Conservation (phyloP, 2,113 vertebrate species). For the Thalassoma bifasciatum region DNA sequence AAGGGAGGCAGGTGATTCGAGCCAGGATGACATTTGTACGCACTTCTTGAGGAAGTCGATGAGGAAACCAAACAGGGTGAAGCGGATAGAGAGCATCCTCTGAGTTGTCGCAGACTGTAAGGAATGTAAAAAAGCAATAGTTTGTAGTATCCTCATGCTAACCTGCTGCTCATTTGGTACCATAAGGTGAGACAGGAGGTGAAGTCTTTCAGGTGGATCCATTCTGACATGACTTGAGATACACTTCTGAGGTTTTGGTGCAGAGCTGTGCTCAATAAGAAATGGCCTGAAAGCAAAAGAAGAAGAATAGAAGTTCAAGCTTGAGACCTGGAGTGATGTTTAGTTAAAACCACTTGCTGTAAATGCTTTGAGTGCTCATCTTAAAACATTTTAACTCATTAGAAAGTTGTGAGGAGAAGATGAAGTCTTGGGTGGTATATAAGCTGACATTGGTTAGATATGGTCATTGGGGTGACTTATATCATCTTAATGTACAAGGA, state of each 20-base stretch:
- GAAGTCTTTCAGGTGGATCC: conserved; percentile 58
- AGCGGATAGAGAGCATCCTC: conserved; percentile 57
- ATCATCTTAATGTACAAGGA: too few species aligned
- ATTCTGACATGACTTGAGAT: conserved; percentile 75
- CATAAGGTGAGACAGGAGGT: conserved; percentile 78
- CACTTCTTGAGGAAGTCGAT: conserved; percentile 67
- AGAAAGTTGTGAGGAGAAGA: too few species aligned
- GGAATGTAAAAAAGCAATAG: not conserved
- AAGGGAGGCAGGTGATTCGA: conserved; percentile 62
- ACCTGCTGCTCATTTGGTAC: conserved; percentile 80
- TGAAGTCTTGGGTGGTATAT: too few species aligned
- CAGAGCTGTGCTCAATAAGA: conserved; percentile 73
- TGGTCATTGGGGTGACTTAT: too few species aligned
- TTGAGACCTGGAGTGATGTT: not conserved
- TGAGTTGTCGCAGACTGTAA: conserved; percentile 47
- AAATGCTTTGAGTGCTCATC: not conserved
- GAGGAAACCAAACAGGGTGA: conserved; percentile 59
- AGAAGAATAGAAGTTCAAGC: not conserved
- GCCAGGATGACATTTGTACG: conserved; percentile 53
- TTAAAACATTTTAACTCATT: too few species aligned
- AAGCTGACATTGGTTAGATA: too few species aligned
- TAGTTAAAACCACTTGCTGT: not conserved
- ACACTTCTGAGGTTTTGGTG: conserved; percentile 42
- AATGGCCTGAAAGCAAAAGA: conserved; percentile 70
- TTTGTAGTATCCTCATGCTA: conserved; percentile 31